Base-by-base conservation (phyloP, 2,888 invertebrate genomes). In the Caenorhabditis macrosperma region DNA sequence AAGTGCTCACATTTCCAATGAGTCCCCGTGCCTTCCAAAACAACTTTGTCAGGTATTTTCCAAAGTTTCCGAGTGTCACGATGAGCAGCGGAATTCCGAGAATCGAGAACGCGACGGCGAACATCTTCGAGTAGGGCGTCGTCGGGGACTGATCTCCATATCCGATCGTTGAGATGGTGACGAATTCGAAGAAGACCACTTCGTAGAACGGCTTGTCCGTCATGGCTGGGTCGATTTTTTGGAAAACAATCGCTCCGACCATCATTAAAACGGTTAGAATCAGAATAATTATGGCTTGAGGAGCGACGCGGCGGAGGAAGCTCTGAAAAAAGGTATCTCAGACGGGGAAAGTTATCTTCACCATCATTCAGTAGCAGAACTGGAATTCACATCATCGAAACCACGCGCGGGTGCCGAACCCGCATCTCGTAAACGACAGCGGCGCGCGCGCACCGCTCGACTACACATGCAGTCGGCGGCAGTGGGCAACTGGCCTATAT, bases 61-160 rank as follows among this genome's bases (percentile, higher is more conserved):
- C 82, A 33, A 84, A 82, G 35, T 82, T 84, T 22, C 82, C 82
- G 38, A 84, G 50, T 9, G 80, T 79, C n/a, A 84, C 76, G 0
- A 83, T 22, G 15, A 80, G 66, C 2, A 84, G 60, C 10, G 84
- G 84, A 41, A 83, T 83, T n/a, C 84, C 84, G 30, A 84, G 60
- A 24, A 84, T 54, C 10, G 85, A 75, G 60, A 83, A 86, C 12
- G 81, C 26, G 7, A 86, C 79, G 17, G 82, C 64, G 79, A 86
- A 87, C 3, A 84, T 4, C 24, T 76, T 59, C 0, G 85, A 78
- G 6, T 57, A 30, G 9, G 78, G 61, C 0, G 78, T 85, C 12
- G 77, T 75, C n/a, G 87, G 87, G 33, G 46, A 74, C 26, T 86
- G 79, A 66, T 87, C 85, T 10, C 87, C 87, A 46, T 86, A 87